Evolutionary conservation across 2,888 invertebrate species (phyloP), one percentile per base, ranked within the genome.

Genomic region (Ophion obscuratus): DNA sequence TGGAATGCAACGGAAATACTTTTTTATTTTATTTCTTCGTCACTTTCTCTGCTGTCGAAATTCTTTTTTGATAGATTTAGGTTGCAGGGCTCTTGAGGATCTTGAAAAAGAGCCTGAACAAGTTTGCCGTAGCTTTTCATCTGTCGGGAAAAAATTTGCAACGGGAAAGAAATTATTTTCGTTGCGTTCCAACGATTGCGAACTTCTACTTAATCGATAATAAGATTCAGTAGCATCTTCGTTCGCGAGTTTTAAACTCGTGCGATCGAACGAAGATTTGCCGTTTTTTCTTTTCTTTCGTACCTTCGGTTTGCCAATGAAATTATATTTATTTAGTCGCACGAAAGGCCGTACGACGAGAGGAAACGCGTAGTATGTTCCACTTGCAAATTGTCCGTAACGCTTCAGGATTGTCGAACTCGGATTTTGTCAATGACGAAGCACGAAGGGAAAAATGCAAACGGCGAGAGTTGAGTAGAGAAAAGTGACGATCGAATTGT

Each of bases 401-500:
- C 61, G 20, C 31, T 59, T 31, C 27, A 44, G 14, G n/a, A 40
- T 71, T 14, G 20, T 70, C 36, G 7, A 36, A 61, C 31, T 62
- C 20, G 53, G 3, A 40, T 68, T 59, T 68, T 24, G 68, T 59
- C 17, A 9, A n/a, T 36, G 67, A 57, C 24, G 36, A 53, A 20
- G 27, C 20, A n/a, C 36, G 9, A 59, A 40, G 14, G 27, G 27
- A 53, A 57, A 14, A 36, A 67, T n/a, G 62, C 40, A 27, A 24
- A 66, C 73, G 73, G 40, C 31, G 5, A 27, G 67, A 68, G 9
- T 64, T n/a, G 27, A 74, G n/a, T 84, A 78, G 64, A 66, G 31
- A 71, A 40, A 70, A 66, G 75, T 40, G 40, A 83, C 71, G n/a
- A 81, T 75, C 36, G 40, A 81, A 75, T 40, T 67, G 77, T 66